Conservation (phyloP, 2,888 invertebrate genomes). For the Lymantria monacha region DNA sequence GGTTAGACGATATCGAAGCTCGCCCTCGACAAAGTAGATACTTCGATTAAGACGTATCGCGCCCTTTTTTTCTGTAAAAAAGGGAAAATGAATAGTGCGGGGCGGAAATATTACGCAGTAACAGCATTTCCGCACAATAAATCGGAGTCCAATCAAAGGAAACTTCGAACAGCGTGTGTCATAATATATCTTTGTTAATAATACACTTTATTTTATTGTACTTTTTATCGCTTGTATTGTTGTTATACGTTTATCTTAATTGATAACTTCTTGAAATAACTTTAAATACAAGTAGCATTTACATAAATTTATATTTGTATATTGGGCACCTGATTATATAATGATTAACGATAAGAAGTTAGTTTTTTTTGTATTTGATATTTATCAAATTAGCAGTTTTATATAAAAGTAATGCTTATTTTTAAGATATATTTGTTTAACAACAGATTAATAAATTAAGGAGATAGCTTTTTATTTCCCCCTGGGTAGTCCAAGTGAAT, state of each 20-base stretch:
- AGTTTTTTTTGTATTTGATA: too few species aligned
- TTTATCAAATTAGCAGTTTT: too few species aligned
- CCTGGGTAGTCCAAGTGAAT: too few species aligned
- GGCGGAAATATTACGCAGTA: slow-evolving; percentile 81
- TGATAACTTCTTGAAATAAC: slow-evolving; percentile 39
- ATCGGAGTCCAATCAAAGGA: slow-evolving; percentile 81
- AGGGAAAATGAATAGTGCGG: slow-evolving; percentile 77
- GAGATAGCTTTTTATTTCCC: too few species aligned
- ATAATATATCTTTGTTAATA: slow-evolving; percentile 80
- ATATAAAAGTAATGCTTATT: too few species aligned
- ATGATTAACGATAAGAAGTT: background rate
- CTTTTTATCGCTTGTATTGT: slow-evolving; percentile 73
- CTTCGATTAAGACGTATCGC: slow-evolving; percentile 78
- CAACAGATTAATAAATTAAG: too few species aligned
- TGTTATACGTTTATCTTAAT: slow-evolving; percentile 66
- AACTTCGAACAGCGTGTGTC: slow-evolving; percentile 57
- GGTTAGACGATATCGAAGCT: slow-evolving; percentile 16
- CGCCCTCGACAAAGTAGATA: slow-evolving; percentile 44
- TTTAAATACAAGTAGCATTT: background rate
- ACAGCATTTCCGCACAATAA: slow-evolving; percentile 82
- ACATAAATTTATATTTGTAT: background rate
- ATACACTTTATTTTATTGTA: slow-evolving; percentile 78
- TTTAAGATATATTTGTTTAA: too few species aligned
- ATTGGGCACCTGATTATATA: background rate
- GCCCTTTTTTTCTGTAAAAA: slow-evolving; percentile 79